Evolutionary conservation across 1,140 invertebrate species (phyloP).

Genomic region (Aphelinus atriplicis): DNA sequence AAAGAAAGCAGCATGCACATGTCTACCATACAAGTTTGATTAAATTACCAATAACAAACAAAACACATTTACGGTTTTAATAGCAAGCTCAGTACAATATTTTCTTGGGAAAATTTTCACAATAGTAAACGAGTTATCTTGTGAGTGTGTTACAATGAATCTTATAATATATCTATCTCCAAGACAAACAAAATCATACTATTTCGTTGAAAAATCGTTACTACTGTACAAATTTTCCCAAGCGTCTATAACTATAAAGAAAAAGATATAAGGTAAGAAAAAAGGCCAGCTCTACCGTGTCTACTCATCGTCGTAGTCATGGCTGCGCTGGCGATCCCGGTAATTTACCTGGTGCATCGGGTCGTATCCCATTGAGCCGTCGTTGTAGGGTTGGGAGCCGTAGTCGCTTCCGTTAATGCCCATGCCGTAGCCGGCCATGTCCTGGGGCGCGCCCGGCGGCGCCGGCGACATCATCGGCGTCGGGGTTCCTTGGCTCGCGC

Average conservation of each 20-base stretch:
- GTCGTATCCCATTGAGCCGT: constrained; percentile 88
- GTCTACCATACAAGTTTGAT: constrained; percentile 3
- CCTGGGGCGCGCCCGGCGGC: constrained; percentile 77
- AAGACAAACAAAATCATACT: too few relatives aligned
- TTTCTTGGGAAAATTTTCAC: too few relatives aligned
- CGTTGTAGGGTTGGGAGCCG: constrained; percentile 82
- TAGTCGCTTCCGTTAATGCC: constrained; percentile 86
- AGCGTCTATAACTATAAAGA: too few relatives aligned
- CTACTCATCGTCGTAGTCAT: constrained; percentile 44
- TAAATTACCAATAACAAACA: constrained; percentile 1
- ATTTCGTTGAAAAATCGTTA: too few relatives aligned
- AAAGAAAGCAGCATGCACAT: constrained; percentile 25
- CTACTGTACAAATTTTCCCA: too few relatives aligned
- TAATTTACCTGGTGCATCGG: constrained; percentile 81
- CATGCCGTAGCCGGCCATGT: constrained; percentile 90
- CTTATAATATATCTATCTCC: too few relatives aligned
- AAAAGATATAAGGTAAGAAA: constrained; percentile 28
- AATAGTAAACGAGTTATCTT: too few relatives aligned
- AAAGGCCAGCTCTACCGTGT: constrained; percentile 43
- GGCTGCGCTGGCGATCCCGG: constrained; percentile 41
- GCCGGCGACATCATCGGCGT: constrained; percentile 94
- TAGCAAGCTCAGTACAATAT: too few relatives aligned
- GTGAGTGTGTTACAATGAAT: too few relatives aligned
- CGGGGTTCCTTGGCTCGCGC: constrained; percentile 83
- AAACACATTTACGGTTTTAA: too few relatives aligned